A percentile compares a stretch with the other conserved stretches of the same genome.
Evolutionary conservation across 1,140 invertebrate genomes (phyloP).

Genomic region (Zaprionus lachaisei): DNA sequence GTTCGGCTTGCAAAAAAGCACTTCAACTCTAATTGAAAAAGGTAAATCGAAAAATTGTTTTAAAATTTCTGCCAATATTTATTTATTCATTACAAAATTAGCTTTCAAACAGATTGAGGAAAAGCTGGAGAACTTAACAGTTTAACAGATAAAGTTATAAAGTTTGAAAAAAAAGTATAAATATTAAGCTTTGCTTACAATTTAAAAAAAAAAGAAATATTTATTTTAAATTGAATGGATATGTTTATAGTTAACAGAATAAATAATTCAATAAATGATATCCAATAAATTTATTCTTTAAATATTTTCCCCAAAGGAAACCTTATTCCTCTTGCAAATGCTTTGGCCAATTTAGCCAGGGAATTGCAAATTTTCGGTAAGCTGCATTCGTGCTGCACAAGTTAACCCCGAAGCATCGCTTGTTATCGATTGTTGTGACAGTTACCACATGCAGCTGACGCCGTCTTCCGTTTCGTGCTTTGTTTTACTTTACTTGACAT

Average conservation of each 20-base stretch:
- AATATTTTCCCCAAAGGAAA: not conserved
- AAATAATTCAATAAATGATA: too few species aligned
- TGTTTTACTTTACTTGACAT: constrained; percentile 38
- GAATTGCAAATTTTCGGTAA: constrained; percentile 1
- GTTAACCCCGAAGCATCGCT: constrained; percentile 12
- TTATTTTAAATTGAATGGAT: too few species aligned
- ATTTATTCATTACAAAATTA: constrained; percentile 53
- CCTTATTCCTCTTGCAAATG: not conserved
- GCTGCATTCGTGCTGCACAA: constrained; percentile 9
- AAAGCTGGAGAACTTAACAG: not conserved
- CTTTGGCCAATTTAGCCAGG: not conserved
- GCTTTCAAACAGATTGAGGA: not conserved
- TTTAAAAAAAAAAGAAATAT: too few species aligned
- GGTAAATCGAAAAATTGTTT: constrained; percentile 24
- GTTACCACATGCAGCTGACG: constrained; percentile 50
- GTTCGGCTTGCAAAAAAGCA: constrained; percentile 9
- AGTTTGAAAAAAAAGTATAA: too few species aligned
- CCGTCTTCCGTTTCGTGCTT: not conserved
- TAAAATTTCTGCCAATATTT: constrained; percentile 44
- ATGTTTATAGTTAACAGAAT: too few species aligned
- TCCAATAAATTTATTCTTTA: not conserved
- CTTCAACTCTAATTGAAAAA: constrained; percentile 25
- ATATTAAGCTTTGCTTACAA: too few species aligned
- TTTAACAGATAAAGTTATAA: not conserved
- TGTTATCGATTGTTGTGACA: constrained; percentile 48